These are phyloP conservation scores for Aphaenogaster floridana DNA, from an alignment of 1,140 invertebrate genomes.

Conservation along the genomic window DNA sequence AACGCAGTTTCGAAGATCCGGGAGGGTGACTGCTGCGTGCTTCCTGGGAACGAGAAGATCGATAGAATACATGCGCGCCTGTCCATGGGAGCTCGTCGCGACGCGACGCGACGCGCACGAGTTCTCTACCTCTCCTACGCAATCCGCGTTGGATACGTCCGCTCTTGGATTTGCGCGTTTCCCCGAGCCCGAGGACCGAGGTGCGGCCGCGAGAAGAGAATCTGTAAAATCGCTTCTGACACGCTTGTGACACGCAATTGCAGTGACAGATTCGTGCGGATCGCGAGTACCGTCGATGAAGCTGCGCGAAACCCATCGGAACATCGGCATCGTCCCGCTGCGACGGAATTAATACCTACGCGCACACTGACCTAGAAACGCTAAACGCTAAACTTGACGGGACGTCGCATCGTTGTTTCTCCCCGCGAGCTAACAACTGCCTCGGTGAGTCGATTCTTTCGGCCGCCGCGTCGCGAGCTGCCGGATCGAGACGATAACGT, in stretches of 20 bases:
- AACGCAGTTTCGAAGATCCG: slow-evolving; percentile 67
- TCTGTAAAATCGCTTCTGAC: not conserved
- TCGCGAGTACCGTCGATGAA: not conserved
- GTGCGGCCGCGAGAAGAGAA: not conserved
- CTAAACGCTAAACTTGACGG: slow-evolving; percentile 33
- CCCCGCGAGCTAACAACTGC: not conserved
- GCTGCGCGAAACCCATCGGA: not conserved
- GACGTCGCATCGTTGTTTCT: slow-evolving; percentile 21
- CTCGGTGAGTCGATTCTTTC: slow-evolving; percentile 15
- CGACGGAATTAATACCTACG: slow-evolving; percentile 43
- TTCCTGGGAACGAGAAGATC: slow-evolving; percentile 69
- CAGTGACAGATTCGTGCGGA: too few relatives aligned
- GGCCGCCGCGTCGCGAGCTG: not conserved
- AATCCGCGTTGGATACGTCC: not conserved
- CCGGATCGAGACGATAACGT: not conserved
- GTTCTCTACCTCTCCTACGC: slow-evolving; percentile 24
- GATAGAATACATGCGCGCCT: slow-evolving; percentile 82
- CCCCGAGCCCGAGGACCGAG: not conserved
- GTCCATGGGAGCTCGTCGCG: not conserved
- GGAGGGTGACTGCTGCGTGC: slow-evolving; percentile 67
- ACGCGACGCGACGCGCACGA: slow-evolving; percentile 42
- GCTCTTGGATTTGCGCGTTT: slow-evolving; percentile 4
- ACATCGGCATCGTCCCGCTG: not conserved
- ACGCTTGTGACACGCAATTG: too few relatives aligned
- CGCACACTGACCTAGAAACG: slow-evolving; percentile 54